phyloP scores from a whole-genome alignment of 2,888 invertebrate genomes.

The Odontocerum albicorne region DNA sequence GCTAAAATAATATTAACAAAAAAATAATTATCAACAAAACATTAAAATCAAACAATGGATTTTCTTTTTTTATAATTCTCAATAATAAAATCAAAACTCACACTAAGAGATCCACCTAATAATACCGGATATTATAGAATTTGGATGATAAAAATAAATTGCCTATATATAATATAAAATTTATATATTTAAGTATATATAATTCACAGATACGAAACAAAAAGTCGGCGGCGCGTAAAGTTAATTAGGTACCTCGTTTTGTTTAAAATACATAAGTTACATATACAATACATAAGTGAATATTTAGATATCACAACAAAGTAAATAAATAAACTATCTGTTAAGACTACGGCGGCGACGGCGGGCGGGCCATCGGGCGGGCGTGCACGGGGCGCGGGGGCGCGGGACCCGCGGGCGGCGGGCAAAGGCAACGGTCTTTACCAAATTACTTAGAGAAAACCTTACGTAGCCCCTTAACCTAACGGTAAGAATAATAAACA shows the following conservation, averaged over 20 bases:
- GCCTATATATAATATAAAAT: constrained; percentile 17
- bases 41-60: constrained; percentile 3
- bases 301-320: constrained; percentile 36
- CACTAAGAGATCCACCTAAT: constrained; percentile 34
- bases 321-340: constrained; percentile 36
- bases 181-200: constrained; percentile 30
- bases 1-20: constrained; percentile 35
- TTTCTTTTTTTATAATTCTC: constrained; percentile 4
- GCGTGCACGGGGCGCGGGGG: not conserved
- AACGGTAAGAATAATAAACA: constrained; percentile 32
- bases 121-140: constrained; percentile 29
- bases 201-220: constrained; percentile 28
- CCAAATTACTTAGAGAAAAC: constrained; percentile 33
- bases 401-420: not conserved
- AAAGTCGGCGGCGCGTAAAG: constrained; percentile 26
- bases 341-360: constrained; percentile 18
- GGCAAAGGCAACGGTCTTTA: constrained; percentile 31
- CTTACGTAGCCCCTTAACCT: constrained; percentile 36
- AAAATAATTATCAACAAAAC: constrained; percentile 30
- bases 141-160: constrained; percentile 32
- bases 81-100: constrained; percentile 15
- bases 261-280: constrained; percentile 33
- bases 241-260: constrained; percentile 36
- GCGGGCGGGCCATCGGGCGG: constrained; percentile 25
- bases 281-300: constrained; percentile 29